Percentiles rank a stretch among this genome's conserved stretches.
Evolutionary conservation across 2,113 vertebrate genomes (phyloP).

Genomic region (Antennarius striatus): DNA sequence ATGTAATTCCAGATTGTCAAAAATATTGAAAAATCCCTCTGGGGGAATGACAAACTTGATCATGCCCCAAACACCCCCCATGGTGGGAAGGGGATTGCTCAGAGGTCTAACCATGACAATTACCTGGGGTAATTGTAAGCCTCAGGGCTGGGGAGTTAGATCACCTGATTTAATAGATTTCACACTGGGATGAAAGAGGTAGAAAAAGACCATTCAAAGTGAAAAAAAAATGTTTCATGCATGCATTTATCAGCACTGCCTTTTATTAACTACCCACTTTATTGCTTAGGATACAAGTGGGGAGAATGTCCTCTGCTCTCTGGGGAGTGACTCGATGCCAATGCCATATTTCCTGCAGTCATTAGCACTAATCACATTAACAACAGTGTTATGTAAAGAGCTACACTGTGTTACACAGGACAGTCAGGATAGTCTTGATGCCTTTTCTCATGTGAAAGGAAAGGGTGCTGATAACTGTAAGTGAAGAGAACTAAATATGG

Average conservation of each 20-base stretch:
- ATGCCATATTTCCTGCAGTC: constrained; percentile 17
- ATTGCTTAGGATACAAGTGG: neutral
- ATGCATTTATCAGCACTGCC: constrained; percentile 15
- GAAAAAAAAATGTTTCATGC: constrained; percentile 20
- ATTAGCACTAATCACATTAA: constrained; percentile 30
- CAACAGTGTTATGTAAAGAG: constrained; percentile 26
- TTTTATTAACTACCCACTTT: constrained; percentile 3
- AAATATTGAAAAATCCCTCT: constrained; percentile 24
- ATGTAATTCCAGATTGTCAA: constrained; percentile 19
- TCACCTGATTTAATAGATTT: constrained; percentile 19
- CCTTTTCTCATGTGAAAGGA: neutral
- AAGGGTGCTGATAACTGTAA: neutral
- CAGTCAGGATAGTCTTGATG: neutral
- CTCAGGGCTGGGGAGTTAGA: neutral
- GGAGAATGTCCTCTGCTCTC: constrained; percentile 8
- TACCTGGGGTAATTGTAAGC: no score
- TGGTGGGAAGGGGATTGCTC: neutral
- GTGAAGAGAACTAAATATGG: neutral
- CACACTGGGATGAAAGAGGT: neutral
- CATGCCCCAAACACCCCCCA: constrained; percentile 1
- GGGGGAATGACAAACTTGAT: neutral
- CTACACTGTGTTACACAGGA: constrained; percentile 13
- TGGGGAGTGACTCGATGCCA: neutral
- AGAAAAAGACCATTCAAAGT: neutral
- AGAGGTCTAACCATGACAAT: neutral